Base-by-base conservation (phyloP, 1,140 invertebrate genomes). In the Drosophila tani region DNA sequence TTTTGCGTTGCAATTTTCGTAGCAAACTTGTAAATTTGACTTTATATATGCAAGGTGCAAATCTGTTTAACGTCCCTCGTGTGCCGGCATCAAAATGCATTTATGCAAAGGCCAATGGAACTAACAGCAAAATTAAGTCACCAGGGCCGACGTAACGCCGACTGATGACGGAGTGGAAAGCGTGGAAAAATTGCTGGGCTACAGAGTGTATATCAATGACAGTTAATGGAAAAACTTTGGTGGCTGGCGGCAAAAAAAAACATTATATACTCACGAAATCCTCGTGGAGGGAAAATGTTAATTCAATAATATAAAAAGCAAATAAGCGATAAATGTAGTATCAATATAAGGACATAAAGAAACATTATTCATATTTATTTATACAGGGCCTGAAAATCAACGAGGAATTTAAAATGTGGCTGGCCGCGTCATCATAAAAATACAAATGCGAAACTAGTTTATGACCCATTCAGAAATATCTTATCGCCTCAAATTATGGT, bases 41-140 rank as follows among this genome's bases (percentile, higher is more conserved):
- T 78, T 81, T 88, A 78, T 88, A 73, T 75, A 79, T 87, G 66
- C 70, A 79, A 87, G 81, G 84, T 90, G 84, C 66, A 88, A 88
- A 88, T 88, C 84, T 90, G 81, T 90, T 88, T 85, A 88, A 79
- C 79, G 68, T 67, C 58, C 79, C 64, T 46, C 35, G 64, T 51
- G 64, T 59, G 75, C 35, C 56, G 29, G 59, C 81, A 88, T 84
- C 68, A 88, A 84, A 84, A 88, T 88, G 84, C 81, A 88, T 87
- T 87, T 87, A 87, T 87, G 80, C 80, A 78, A 66, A 70, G 71
- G 80, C 68, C 84, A 80, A 80, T 80, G 77, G 60, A 78, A 82
- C 75, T 87, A 69, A 64, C 77, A 65, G 55, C 21, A 24, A 65
- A 74, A 81, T 81, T 67, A 78, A 81, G 77, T 87, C 83, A 74